Base-by-base conservation (phyloP, 1,140 invertebrate genomes). In the Schlechtendalia chinensis region DNA sequence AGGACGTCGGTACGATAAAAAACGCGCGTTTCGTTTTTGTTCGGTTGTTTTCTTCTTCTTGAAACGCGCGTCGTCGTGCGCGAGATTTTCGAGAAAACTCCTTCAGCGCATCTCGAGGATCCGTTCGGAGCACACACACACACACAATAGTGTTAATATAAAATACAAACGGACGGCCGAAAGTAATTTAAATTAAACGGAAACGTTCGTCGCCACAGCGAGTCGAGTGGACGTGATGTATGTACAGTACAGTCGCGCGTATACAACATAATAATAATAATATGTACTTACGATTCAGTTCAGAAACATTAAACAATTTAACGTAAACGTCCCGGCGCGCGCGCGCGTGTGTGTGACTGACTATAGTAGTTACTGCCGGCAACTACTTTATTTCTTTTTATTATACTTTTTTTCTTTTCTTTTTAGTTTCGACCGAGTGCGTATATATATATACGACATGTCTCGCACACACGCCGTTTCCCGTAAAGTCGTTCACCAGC, bases 91-190 rank as follows among this genome's bases (percentile, higher is more conserved):
- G 11, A 65, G n/a, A 47, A 39, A 69, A 69, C 65, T 47, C 65
- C n/a, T 69, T 47, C n/a, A 69, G 22, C 65, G n/a, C 63, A n/a
- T 65, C 32, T 65, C 19, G 61, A 67, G n/a, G n/a, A 47, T n/a
- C n/a, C n/a, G n/a, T n/a, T n/a, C n/a, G n/a, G n/a, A n/a, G n/a
- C n/a, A n/a, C n/a, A n/a, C n/a, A n/a, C n/a, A n/a, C n/a, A n/a
- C n/a, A n/a, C 27, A 69, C 65, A 47, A 69, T 24, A 69, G 65
- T 47, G 65, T 47, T 69, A 69, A 69, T 69, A 69, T 65, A 39
- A n/a, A n/a, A 39, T 39, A 39, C 32, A 39, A 39, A 69, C 14
- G n/a, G 19, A 45, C 39, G n/a, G 63, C 65, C 22, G 22, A 69
- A 69, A 45, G 39, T 39, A 24, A 45, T 24, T 47, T 5, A 22